phyloP scores from a whole-genome alignment of 2,888 invertebrate species.

The Tridacna crocea region DNA sequence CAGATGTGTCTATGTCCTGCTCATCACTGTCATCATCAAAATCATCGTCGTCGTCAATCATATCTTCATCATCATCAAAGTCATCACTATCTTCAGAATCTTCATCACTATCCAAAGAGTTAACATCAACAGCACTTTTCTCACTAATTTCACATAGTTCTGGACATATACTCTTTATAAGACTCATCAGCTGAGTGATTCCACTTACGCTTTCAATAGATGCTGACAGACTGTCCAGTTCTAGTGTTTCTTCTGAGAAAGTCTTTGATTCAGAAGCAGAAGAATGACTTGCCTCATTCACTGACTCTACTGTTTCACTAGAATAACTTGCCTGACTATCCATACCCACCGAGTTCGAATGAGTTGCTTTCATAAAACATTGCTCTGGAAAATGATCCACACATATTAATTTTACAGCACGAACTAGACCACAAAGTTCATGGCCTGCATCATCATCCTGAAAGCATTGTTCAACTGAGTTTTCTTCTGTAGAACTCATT shows the following conservation, averaged over 20 bases:
- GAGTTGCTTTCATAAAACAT: neutral
- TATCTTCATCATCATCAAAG: constrained; percentile 5
- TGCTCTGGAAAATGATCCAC: constrained; percentile 22
- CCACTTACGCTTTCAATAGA: constrained; percentile 46
- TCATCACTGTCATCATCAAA: neutral
- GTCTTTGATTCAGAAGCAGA: neutral
- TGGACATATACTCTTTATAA: constrained; percentile 44
- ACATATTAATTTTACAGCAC: constrained; percentile 21
- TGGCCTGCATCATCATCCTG: neutral
- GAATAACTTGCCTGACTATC: neutral
- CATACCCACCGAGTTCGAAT: neutral
- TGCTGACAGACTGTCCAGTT: constrained; percentile 47
- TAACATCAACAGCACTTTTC: neutral
- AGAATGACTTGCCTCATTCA: neutral
- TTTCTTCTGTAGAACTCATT: neutral
- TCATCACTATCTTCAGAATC: constrained; percentile 17
- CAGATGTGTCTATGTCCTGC: neutral
- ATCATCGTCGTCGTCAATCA: neutral
- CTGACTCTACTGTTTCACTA: neutral
- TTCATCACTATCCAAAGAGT: neutral
- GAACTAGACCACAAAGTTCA: constrained; percentile 21
- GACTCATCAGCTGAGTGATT: constrained; percentile 45
- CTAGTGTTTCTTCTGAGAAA: constrained; percentile 5
- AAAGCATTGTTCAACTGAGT: constrained; percentile 25
- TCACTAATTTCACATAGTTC: constrained; percentile 29